Evolutionary conservation across 2,113 vertebrate genomes (phyloP).

Genomic region (Thamnophis sirtalis): DNA sequence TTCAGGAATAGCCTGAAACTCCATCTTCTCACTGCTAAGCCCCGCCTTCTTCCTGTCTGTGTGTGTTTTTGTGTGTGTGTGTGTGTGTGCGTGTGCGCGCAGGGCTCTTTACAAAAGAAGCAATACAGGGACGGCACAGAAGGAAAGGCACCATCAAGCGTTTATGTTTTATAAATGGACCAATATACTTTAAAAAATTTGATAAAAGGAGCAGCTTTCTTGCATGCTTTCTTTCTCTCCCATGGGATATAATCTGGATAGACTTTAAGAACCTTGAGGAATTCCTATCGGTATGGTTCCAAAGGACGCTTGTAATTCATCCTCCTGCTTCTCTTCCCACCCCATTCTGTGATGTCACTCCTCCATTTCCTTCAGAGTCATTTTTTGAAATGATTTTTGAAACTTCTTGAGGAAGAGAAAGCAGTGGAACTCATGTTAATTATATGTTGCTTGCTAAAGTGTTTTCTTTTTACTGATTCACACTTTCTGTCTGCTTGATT

Average conservation of each 20-base stretch:
- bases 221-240: too few relatives aligned
- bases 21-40: too few relatives aligned
- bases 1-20: too few relatives aligned
- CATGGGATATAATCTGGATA: not conserved
- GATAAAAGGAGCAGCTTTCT: not conserved
- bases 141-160: not conserved
- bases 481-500: conserved; percentile 4
- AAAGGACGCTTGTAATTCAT: conserved; percentile 29
- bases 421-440: conserved; percentile 50
- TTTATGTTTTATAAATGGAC: not conserved
- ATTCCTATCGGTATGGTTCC: conserved; percentile 19
- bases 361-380: conserved; percentile 47
- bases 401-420: conserved; percentile 41
- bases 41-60: too few relatives aligned
- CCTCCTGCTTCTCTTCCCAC: conserved; percentile 15
- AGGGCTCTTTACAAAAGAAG: not conserved
- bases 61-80: too few relatives aligned
- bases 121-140: not conserved
- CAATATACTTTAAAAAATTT: too few relatives aligned
- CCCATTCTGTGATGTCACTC: conserved; percentile 31
- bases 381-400: conserved; percentile 1
- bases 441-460: conserved; percentile 51
- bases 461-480: conserved; percentile 42
- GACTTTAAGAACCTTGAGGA: conserved; percentile 34
- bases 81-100: too few relatives aligned